Base-by-base conservation (phyloP, 1,140 invertebrate species). In the Micrasema longulum region DNA sequence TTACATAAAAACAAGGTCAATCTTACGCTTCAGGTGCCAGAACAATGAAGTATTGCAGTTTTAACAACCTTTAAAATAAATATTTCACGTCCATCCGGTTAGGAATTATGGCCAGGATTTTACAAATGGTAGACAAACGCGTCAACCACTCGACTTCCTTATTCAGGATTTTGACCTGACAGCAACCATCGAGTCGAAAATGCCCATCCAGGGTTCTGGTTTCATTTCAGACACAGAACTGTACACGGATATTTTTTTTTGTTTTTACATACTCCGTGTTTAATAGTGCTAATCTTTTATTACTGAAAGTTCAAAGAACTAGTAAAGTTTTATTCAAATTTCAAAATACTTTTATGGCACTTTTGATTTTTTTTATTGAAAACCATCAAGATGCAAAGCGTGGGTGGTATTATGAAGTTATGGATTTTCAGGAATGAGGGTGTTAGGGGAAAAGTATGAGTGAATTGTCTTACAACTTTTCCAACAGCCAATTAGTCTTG, bases 401-500 rank as follows among this genome's bases (percentile, higher is more conserved):
- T 31, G 55, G 55, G 12, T n/a, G 36, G 35, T 18, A 22, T 38
- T 6, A 38, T 60, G 16, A 38, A 38, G 55, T 22, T 20, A 43
- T 41, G 41, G 36, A 43, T 60, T 60, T 16, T 52, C 48, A 38
- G 36, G 9, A 60, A 60, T 38, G 41, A 41, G 55, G 35, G 18
- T n/a, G 26, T 36, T 36, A 36, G 52, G 47, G 20, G 12, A 26
- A 53, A 31, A 23, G 22, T 6, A 31, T 6, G 50, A 20, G 36
- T 22, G 35, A 60, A 20, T 1, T 12, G 35, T 60, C 36, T 60
- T 41, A 9, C 35, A 60, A 43, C 35, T 43, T 60, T 60, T 41
- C 35, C 55, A 60, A 38, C 36, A 60, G 55, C 35, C 55, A 60
- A 60, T 60, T 60, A 60, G 55, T 6, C 35, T 18, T 60, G 55